Evolutionary conservation across 2,113 vertebrate species (phyloP).

Genomic region (Prolemur simus): DNA sequence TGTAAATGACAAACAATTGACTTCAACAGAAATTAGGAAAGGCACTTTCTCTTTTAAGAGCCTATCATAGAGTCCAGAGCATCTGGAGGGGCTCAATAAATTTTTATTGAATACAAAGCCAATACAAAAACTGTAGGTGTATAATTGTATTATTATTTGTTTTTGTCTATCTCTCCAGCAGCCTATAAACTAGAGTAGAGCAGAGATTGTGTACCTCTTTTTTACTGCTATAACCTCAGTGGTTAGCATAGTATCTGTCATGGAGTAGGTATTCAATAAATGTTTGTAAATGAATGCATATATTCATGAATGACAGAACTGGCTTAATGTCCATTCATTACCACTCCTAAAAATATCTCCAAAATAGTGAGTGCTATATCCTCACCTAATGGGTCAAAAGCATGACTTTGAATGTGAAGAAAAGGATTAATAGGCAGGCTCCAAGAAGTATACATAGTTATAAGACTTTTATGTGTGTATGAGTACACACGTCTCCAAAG

Average conservation of each 20-base stretch:
- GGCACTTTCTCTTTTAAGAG: not conserved
- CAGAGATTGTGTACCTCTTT: not conserved
- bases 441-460: not conserved
- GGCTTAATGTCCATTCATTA: not conserved
- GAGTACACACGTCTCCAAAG: not conserved
- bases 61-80: not conserved
- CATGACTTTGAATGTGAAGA: not conserved
- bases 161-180: not conserved
- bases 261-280: not conserved
- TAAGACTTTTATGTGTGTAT: not conserved
- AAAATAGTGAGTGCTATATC: not conserved
- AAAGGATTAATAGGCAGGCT: not conserved
- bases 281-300: not conserved
- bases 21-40: not conserved
- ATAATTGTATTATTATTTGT: not conserved
- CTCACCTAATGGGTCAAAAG: not conserved
- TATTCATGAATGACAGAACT: not conserved
- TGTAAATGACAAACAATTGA: not conserved
- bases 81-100: not conserved
- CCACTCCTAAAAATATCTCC: not conserved
- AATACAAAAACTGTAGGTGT: slow-evolving; percentile 7
- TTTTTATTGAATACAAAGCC: slow-evolving; percentile 13
- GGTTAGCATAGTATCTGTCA: not conserved
- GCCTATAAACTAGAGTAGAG: not conserved
- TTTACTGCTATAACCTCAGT: not conserved